Evolutionary conservation across 2,113 vertebrate species (phyloP), one percentile per base, ranked within the genome.

Genomic region (Lepus timidus): DNA sequence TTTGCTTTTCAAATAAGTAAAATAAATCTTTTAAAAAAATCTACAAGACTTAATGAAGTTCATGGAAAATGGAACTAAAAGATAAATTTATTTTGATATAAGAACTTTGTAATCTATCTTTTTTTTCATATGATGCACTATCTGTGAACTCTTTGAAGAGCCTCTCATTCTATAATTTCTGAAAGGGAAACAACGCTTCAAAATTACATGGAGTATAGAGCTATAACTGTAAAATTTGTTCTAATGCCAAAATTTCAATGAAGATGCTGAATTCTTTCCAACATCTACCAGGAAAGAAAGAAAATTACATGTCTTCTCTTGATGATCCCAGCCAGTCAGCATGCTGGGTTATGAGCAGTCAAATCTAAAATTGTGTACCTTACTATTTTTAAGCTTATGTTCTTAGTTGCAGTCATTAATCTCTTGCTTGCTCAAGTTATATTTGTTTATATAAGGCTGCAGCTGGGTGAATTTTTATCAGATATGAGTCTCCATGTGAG

Each of bases 321-420:
- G 78, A 85, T 79, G 58, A 70, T 83, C 11, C 55, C 44, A 88
- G 88, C 25, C 92, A 87, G 20, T 65, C 36, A 23, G 73, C 12
- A 16, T 51, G 79, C 84, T 93, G 81, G 51, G 10, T 94, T 92
- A 79, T 19, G 27, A 67, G 27, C 20, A 79, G 82, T 88, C 62
- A 84, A 64, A 73, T 73, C 52, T 90, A 31, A 52, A 27, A 52
- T 61, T 85, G 39, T 83, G n/a, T 71, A 20, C 65, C 93, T 74
- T 85, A 71, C n/a, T 36, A 33, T 93, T 70, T 65, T 68, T 44
- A 87, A 71, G 62, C 31, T 49, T 67, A 80, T 91, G 75, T 81
- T 93, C 52, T 91, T 83, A 61, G 74, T 82, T 90, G 67, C 31
- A 39, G 79, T 71, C 88, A 91, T 94, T 88, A 92, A 83, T 96